Conservation (phyloP, 2,113 vertebrate genomes). For the Solenodon paradoxus region DNA sequence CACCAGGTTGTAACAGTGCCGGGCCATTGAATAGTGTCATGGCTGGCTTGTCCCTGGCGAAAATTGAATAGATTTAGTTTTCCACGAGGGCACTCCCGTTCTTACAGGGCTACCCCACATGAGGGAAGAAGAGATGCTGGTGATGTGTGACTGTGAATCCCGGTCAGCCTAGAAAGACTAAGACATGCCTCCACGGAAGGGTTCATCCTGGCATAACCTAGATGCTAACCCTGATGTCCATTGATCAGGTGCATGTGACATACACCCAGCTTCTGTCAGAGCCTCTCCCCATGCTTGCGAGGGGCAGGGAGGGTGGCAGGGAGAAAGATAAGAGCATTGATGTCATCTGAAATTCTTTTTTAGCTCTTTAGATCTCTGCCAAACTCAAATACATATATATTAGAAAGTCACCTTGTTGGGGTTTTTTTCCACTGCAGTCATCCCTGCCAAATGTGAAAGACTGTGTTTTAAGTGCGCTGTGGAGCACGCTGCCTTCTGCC, state of each 20-base stretch:
- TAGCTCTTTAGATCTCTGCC: slow-evolving; percentile 78
- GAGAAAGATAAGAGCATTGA: slow-evolving; percentile 73
- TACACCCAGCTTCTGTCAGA: slow-evolving; percentile 64
- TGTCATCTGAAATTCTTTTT: slow-evolving; percentile 81
- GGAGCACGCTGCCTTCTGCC: slow-evolving; percentile 78
- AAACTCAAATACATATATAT: slow-evolving; percentile 69
- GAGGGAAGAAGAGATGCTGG: not conserved
- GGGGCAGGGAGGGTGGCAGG: slow-evolving; percentile 43
- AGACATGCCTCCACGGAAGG: not conserved
- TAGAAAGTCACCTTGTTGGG: slow-evolving; percentile 82
- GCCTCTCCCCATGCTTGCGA: slow-evolving; percentile 33
- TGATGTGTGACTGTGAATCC: not conserved
- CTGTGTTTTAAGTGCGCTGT: slow-evolving; percentile 75
- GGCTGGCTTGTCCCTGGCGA: not conserved
- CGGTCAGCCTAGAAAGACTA: slow-evolving; percentile 53
- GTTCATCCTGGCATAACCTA: slow-evolving; percentile 43
- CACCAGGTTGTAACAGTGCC: not conserved
- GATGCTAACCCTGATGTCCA: no score
- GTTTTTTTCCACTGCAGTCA: slow-evolving; percentile 75
- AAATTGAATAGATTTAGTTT: not conserved
- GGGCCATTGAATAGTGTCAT: not conserved
- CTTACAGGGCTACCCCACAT: not conserved
- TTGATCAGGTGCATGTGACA: no score
- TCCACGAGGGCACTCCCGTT: slow-evolving; percentile 29
- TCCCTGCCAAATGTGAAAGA: slow-evolving; percentile 81